Evolutionary conservation across 92 coral and sea anemone genomes (phyloP).

Genomic region (Paragorgia papillata): DNA sequence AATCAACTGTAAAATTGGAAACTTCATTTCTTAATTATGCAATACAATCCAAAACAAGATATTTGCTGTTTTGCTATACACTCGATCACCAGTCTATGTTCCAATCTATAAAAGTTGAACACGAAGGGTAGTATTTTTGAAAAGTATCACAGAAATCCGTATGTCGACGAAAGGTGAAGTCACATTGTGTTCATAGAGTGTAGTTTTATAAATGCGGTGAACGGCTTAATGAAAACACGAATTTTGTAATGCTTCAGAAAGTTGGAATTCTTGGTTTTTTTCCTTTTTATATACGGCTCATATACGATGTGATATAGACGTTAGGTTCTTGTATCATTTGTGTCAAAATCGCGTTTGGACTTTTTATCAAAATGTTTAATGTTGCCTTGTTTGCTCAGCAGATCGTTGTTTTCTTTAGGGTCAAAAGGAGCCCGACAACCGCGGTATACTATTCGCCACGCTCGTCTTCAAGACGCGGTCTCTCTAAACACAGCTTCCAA

Average conservation of each 20-base stretch:
- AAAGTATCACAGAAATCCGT: too few relatives aligned
- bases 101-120: too few relatives aligned
- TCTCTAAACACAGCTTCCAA: neutral
- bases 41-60: neutral
- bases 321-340: neutral
- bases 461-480: conserved; percentile 2
- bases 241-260: too few relatives aligned
- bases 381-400: conserved; percentile 24
- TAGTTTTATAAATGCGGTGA: too few relatives aligned
- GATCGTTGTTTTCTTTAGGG: conserved; percentile 6
- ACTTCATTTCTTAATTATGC: neutral
- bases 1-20: conserved; percentile 19
- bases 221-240: too few relatives aligned
- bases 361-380: conserved; percentile 24
- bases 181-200: too few relatives aligned
- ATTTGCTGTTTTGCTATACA: too few relatives aligned
- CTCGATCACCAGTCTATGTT: too few relatives aligned
- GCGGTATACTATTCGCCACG: conserved; percentile 1
- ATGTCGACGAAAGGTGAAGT: too few relatives aligned
- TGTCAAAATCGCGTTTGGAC: neutral
- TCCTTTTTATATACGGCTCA: neutral
- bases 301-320: neutral
- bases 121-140: too few relatives aligned
- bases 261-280: too few relatives aligned
- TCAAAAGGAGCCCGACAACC: conserved; percentile 31